Evolutionary conservation across 2,888 invertebrate species (phyloP).

Genomic region (Chymomyza caudatula): DNA sequence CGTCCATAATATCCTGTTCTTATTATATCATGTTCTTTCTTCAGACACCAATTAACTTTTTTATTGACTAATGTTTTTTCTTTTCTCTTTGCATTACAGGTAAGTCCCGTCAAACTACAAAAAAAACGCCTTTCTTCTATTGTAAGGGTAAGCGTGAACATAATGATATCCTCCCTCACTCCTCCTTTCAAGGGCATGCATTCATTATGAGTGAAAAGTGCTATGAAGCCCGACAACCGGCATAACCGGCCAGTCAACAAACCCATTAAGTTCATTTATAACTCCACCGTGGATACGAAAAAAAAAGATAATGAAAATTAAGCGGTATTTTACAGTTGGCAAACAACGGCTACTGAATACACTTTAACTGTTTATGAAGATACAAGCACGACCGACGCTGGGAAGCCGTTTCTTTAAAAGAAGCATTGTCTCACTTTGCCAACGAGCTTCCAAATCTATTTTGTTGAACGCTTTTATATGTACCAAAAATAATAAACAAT

Average conservation of each 20-base stretch:
- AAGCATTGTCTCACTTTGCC: too few relatives aligned
- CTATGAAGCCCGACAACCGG: constrained; percentile 31
- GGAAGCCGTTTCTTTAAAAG: too few relatives aligned
- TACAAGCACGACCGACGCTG: too few relatives aligned
- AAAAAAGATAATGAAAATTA: background rate
- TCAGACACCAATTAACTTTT: background rate
- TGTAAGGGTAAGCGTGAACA: background rate
- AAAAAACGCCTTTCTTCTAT: background rate
- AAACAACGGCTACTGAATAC: background rate
- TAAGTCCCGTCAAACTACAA: constrained; percentile 20
- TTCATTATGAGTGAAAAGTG: constrained; percentile 34
- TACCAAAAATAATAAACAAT: too few relatives aligned
- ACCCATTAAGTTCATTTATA: constrained; percentile 70
- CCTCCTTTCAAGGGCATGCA: constrained; percentile 46
- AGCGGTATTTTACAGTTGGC: background rate
- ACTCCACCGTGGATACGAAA: constrained; percentile 20
- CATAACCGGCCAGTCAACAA: constrained; percentile 58
- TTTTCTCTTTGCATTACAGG: constrained; percentile 31
- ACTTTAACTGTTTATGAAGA: background rate
- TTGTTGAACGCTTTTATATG: too few relatives aligned
- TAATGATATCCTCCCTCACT: constrained; percentile 13
- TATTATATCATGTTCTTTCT: background rate
- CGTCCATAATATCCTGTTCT: background rate
- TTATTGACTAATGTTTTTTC: background rate
- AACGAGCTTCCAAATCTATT: too few relatives aligned